These are phyloP conservation scores for Scopus umbretta DNA, from an alignment of 2,113 vertebrate genomes.

Conservation along the genomic window DNA sequence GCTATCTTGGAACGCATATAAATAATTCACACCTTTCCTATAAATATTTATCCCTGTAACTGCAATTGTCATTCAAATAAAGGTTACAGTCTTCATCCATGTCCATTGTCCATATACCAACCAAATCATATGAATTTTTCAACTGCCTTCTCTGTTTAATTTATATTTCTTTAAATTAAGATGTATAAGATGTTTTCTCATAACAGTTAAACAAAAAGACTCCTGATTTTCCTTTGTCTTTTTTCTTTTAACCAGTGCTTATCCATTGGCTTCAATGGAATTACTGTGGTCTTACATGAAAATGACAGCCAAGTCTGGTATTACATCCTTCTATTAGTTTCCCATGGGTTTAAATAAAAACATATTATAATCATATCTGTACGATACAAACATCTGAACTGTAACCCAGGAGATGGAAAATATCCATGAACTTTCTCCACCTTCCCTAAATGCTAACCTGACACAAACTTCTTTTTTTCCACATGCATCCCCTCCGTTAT, in stretches of 20 bases:
- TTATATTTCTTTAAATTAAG: background rate
- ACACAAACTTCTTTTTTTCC: background rate
- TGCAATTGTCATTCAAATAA: constrained; percentile 21
- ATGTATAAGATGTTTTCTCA: background rate
- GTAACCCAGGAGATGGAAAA: background rate
- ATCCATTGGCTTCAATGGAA: background rate
- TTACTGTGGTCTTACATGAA: background rate
- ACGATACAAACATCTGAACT: background rate
- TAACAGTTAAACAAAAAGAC: background rate
- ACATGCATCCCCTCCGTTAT: background rate
- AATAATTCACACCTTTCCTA: constrained; percentile 63
- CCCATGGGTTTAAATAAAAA: background rate
- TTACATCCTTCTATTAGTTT: background rate
- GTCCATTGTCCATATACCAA: background rate
- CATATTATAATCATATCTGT: background rate
- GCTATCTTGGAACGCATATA: constrained; percentile 29
- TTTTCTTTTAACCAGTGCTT: background rate
- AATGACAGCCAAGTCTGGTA: background rate
- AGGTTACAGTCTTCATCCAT: background rate
- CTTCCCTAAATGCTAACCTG: background rate
- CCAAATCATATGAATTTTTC: background rate
- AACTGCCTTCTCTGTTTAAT: background rate
- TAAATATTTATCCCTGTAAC: constrained; percentile 64
- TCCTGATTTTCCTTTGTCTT: background rate
- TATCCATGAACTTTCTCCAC: background rate